Base-by-base conservation (phyloP, 2,113 vertebrate species). In the Burhinus bistriatus region DNA sequence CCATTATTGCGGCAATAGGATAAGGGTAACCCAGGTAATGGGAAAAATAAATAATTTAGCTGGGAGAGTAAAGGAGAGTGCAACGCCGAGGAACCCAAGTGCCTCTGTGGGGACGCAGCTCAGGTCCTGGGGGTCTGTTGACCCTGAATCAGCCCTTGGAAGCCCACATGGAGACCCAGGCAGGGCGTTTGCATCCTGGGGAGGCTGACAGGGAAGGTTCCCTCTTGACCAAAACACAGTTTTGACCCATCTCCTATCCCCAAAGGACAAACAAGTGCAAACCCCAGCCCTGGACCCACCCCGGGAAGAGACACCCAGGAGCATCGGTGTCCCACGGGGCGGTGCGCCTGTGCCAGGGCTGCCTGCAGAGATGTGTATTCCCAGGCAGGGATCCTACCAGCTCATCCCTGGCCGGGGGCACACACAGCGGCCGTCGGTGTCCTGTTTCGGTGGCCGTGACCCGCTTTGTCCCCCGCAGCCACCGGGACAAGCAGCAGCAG, bases 241-340 rank as follows among this genome's bases (percentile, higher is more conserved):
- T 70, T 21, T 44, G 17, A 65, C 40, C 45, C 21, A 4, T 61
- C 18, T 68, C 34, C 30, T 40, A 15, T 9, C 38, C 34, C 52
- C 8, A 25, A 47, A 42, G n/a, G 34, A 42, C 51, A 47, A 22
- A 42, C 51, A 47, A 22, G 9, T 15, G 21, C 64, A 54, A 72
- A 36, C 10, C 21, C 61, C 66, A 80, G 10, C n/a, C 40, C 30
- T 25, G 42, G 40, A 61, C 7, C 20, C 8, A n/a, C 38, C 45
- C 16, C 1, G 1, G 30, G 42, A 6, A 12, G 70, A 32, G 27
- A 36, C 19, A 21, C 22, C 22, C 8, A 1, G n/a, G 58, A 66
- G 23, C 64, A 44, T 9, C 32, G 2, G 0, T 26, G 44, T 32
- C 64, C 55, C 12, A 0, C 0, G 1, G 25, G 51, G n/a, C 6